Evolutionary conservation across 2,113 vertebrate genomes (phyloP), one percentile per base, ranked within the genome.

Genomic region (Carassius gibelio): DNA sequence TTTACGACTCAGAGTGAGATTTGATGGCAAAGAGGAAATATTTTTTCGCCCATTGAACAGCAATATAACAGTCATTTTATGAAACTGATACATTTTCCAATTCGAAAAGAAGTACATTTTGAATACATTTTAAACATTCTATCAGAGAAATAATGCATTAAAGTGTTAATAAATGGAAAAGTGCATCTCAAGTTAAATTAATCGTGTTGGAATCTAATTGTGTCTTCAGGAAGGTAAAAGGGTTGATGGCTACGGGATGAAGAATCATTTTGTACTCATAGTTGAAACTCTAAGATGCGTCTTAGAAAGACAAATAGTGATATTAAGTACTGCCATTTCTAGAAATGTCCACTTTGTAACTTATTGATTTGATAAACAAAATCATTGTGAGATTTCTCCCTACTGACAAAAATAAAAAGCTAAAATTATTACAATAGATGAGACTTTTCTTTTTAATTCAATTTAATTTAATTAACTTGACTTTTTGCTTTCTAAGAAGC

Each of bases 1-100:
- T 91, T 89, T 90, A 88, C 86, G 85, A 59, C 83, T 87, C 87
- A 75, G 75, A 86, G 3, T 21, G 72, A 74, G 84, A 85, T 90
- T 85, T 91, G 62, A 87, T 87, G 83, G 85, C 82, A 78, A 89
- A 89, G 90, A 30, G 14, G 57, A 81, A 36, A 72, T 83, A 8
- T 79, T 86, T 38, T 68, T 80, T 55, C 75, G 21, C 45, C 36
- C 14, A 81, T 38, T 86, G 42, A 86, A 82, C 21, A 9, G 71
- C 48, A 69, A 50, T 26, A 84, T 84, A 80, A 45, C 34, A 85
- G 11, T 48, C 55, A 23, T 36, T 45, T 21, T 11, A 8, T 21
- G 19, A 69, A 78, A 50, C 34, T 45, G 52, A 10, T 61, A 13
- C 30, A n/a, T 62, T 69, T 57, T 75, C 66, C 52, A 68, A 81